These are phyloP conservation scores for Odontesthes bonariensis DNA, from an alignment of 2,113 vertebrate species.

Conservation along the genomic window DNA sequence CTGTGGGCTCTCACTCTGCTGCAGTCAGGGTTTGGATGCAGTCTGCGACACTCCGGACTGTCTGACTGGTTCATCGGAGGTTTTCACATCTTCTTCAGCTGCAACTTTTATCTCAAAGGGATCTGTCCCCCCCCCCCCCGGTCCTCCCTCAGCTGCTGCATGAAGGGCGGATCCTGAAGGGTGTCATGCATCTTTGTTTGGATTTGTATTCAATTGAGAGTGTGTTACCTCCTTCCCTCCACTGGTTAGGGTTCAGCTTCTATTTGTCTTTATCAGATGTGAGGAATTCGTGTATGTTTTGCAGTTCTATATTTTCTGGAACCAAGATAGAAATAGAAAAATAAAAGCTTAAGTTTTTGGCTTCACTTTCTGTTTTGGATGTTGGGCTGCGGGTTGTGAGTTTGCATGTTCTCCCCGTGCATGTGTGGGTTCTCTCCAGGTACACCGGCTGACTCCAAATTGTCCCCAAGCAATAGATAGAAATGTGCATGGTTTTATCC, in stretches of 20 bases:
- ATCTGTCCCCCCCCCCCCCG: slow-evolving; percentile 41
- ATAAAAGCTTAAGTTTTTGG: no score
- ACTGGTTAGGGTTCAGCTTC: background rate
- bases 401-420: no score
- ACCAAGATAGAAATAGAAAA: no score
- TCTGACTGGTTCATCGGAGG: background rate
- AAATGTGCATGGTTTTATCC: no score
- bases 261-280: background rate
- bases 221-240: background rate
- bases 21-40: background rate
- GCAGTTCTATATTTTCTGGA: no score
- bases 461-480: no score
- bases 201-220: background rate
- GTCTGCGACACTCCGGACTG: background rate
- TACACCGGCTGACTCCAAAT: no score
- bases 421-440: no score
- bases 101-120: slow-evolving; percentile 55
- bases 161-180: slow-evolving; percentile 13
- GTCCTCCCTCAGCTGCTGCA: slow-evolving; percentile 30
- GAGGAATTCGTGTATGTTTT: background rate
- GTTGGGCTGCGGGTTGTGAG: no score
- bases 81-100: slow-evolving; percentile 41
- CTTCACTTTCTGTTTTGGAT: no score
- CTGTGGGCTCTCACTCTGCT: fast-evolving
- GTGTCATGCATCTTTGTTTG: background rate